Evolutionary conservation across 2,888 invertebrate species (phyloP).

Genomic region (Lepeophtheirus nordmannii): DNA sequence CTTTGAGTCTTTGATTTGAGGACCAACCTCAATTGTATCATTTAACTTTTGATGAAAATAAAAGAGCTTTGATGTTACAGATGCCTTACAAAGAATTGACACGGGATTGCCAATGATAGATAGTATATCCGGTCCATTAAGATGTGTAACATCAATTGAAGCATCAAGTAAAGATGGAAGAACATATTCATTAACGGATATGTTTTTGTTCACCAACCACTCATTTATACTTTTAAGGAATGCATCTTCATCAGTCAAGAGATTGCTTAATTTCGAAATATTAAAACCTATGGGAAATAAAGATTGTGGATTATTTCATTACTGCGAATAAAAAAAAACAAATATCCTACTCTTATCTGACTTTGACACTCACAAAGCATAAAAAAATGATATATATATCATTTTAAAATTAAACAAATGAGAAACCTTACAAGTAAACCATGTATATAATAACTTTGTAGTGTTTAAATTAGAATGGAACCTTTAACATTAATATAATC

Average conservation of each 20-base stretch:
- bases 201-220: not conserved
- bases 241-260: not conserved
- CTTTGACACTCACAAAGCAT: too few relatives aligned
- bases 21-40: not conserved
- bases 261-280: not conserved
- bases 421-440: too few relatives aligned
- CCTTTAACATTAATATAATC: too few relatives aligned
- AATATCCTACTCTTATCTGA: too few relatives aligned
- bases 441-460: too few relatives aligned
- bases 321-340: too few relatives aligned
- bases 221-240: not conserved
- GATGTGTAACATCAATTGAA: not conserved
- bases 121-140: not conserved
- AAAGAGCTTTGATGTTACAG: not conserved
- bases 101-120: not conserved
- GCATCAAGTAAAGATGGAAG: not conserved
- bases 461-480: too few relatives aligned
- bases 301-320: not conserved
- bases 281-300: not conserved
- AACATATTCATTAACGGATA: not conserved
- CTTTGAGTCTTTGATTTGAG: too few relatives aligned
- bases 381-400: too few relatives aligned
- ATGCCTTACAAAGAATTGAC: not conserved
- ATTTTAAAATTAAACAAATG: too few relatives aligned
- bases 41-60: not conserved